Percentiles rank a stretch among this genome's conserved stretches.
These are phyloP conservation scores for Scotopteryx bipunctaria DNA, from an alignment of 2,888 invertebrate species.

Conservation along the genomic window DNA sequence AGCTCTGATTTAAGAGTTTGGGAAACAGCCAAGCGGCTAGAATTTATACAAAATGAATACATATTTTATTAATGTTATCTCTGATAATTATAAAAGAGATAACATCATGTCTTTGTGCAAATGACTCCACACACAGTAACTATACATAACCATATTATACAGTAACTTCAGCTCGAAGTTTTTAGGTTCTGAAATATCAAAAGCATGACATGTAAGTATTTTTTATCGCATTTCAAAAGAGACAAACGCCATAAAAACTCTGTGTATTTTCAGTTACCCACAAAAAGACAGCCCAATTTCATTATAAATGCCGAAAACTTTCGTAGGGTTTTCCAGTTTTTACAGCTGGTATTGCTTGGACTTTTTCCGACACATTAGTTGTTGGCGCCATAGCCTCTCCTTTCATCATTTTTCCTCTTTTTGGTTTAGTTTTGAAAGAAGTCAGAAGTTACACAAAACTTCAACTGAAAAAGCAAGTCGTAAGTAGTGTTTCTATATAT, in stretches of 20 bases:
- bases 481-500: constrained; percentile 37
- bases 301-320: constrained; percentile 30
- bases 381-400: constrained; percentile 38
- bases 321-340: constrained; percentile 32
- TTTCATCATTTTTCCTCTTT: constrained; percentile 42
- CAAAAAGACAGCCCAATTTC: constrained; percentile 22
- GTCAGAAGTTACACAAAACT: constrained; percentile 45
- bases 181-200: too few relatives aligned
- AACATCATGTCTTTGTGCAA: too few relatives aligned
- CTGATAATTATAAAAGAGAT: too few relatives aligned
- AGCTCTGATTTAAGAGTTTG: neutral
- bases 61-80: too few relatives aligned
- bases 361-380: constrained; percentile 54
- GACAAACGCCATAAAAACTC: neutral
- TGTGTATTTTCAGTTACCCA: constrained; percentile 3
- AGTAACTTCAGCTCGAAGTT: too few relatives aligned
- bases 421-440: constrained; percentile 42
- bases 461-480: constrained; percentile 40
- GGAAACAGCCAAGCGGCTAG: neutral
- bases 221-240: neutral
- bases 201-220: too few relatives aligned
- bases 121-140: too few relatives aligned
- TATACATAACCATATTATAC: too few relatives aligned
- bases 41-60: too few relatives aligned
- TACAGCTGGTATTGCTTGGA: constrained; percentile 38